Conservation (phyloP, 2,888 invertebrate genomes). For the Tigriopus californicus region DNA sequence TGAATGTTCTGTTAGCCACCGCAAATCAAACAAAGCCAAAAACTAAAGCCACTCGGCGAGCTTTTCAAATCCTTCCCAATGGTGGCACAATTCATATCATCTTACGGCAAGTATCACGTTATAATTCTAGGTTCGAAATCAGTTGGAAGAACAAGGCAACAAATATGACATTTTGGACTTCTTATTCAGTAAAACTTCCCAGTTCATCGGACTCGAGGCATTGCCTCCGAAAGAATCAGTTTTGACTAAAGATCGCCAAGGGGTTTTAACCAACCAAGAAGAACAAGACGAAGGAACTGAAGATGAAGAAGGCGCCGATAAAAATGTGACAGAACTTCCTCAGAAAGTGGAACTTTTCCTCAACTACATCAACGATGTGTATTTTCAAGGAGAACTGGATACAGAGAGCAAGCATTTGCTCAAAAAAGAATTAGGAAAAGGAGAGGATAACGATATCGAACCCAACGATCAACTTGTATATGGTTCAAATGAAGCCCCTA, state of each 20-base stretch:
- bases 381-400: slow-evolving; percentile 15
- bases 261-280: background rate
- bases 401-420: background rate
- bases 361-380: slow-evolving; percentile 16
- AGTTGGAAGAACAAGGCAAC: slow-evolving; percentile 26
- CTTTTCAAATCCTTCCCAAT: no score
- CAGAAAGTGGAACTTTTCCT: slow-evolving; percentile 17
- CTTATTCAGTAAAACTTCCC: slow-evolving; percentile 23
- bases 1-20: no score
- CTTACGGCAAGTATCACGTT: no score
- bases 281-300: background rate
- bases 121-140: slow-evolving; percentile 21
- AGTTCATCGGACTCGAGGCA: slow-evolving; percentile 19
- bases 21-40: no score
- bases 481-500: background rate
- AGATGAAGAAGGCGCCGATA: slow-evolving; percentile 4
- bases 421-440: background rate
- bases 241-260: background rate
- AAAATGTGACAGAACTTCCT: slow-evolving; percentile 11
- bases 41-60: no score
- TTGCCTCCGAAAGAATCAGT: slow-evolving; percentile 11
- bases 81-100: no score
- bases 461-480: background rate
- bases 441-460: background rate
- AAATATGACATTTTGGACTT: slow-evolving; percentile 30